A percentile compares a stretch with the other conserved stretches of the same genome.
Evolutionary conservation across 2,888 invertebrate genomes (phyloP).

Genomic region (Drosophila kambysellisi): DNA sequence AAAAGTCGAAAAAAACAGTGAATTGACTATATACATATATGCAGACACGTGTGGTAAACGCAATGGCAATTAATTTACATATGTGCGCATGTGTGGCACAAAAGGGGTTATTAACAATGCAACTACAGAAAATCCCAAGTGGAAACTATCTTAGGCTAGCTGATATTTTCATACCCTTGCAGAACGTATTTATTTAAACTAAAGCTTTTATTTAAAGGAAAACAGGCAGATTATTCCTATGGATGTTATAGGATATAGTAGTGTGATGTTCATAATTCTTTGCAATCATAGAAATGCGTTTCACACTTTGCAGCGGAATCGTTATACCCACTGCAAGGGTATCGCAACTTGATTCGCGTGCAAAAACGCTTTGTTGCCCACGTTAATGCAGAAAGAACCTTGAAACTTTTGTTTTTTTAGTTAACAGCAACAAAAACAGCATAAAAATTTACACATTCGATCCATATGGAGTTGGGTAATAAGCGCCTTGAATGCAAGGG

Average conservation of each 20-base stretch:
- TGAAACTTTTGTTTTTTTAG: conserved; percentile 61
- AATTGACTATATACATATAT: conserved; percentile 27
- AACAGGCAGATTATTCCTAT: background rate
- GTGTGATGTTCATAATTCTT: background rate
- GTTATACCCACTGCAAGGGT: background rate
- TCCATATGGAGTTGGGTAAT: conserved; percentile 62
- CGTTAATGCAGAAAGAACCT: conserved; percentile 56
- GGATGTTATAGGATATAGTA: background rate
- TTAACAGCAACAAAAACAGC: conserved; percentile 54
- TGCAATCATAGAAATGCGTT: background rate
- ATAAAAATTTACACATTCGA: conserved; percentile 77
- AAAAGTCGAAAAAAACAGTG: conserved; percentile 7
- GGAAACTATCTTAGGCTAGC: background rate
- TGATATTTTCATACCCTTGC: conserved; percentile 1
- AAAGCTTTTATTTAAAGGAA: background rate
- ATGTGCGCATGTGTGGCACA: conserved; percentile 3
- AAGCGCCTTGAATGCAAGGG: conserved; percentile 43
- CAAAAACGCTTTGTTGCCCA: conserved; percentile 18
- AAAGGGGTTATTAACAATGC: conserved; percentile 60
- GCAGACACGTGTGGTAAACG: conserved; percentile 57
- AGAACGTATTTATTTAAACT: background rate
- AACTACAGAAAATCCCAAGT: background rate
- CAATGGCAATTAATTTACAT: conserved; percentile 49
- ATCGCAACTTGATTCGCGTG: conserved; percentile 9
- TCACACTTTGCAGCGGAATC: background rate